Percentiles rank a stretch among this genome's conserved stretches.
These are phyloP conservation scores for Clytia hemisphaerica DNA, from an alignment of 30 jellyfish, hydroid and myxozoan genomes.

Conservation along the genomic window DNA sequence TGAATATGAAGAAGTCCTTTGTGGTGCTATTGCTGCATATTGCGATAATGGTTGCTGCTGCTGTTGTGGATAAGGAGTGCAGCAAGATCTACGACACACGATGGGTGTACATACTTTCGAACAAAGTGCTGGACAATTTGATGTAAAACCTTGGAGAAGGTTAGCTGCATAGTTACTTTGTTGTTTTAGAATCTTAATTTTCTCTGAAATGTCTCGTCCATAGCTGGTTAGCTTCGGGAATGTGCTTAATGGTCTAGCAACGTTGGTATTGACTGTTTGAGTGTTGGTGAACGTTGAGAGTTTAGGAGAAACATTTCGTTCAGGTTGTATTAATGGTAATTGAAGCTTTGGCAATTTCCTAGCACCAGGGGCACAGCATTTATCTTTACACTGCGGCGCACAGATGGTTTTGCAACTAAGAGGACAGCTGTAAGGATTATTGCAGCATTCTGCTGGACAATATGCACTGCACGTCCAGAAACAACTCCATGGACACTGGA, in stretches of 20 bases:
- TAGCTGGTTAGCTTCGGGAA: too few species aligned
- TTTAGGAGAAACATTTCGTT: too few species aligned
- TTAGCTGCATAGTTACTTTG: constrained; percentile 48
- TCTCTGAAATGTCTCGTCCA: too few species aligned
- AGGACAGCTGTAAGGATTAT: constrained; percentile 88
- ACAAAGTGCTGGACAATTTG: constrained; percentile 32
- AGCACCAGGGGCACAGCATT: constrained; percentile 94
- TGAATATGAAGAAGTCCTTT: too few species aligned
- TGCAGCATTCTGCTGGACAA: constrained; percentile 94
- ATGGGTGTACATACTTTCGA: constrained; percentile 20
- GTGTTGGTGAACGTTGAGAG: too few species aligned
- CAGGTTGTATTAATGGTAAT: too few species aligned
- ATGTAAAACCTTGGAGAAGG: constrained; percentile 34
- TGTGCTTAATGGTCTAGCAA: too few species aligned
- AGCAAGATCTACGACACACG: constrained; percentile 7
- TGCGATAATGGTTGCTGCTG: constrained; percentile 44
- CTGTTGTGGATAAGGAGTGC: constrained; percentile 15
- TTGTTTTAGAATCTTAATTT: constrained; percentile 2
- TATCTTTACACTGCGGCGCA: constrained; percentile 85
- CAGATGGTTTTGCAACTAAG: constrained; percentile 68
- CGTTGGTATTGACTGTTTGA: too few species aligned
- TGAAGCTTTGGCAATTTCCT: constrained; percentile 54
- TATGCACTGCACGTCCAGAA: constrained; percentile 89
- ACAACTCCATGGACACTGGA: constrained; percentile 98
- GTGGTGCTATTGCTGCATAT: constrained; percentile 12